A percentile compares a stretch with the other conserved stretches of the same genome.
Conservation (phyloP, 2,797 vertebrate species). For the Jordanella pulchra region DNA sequence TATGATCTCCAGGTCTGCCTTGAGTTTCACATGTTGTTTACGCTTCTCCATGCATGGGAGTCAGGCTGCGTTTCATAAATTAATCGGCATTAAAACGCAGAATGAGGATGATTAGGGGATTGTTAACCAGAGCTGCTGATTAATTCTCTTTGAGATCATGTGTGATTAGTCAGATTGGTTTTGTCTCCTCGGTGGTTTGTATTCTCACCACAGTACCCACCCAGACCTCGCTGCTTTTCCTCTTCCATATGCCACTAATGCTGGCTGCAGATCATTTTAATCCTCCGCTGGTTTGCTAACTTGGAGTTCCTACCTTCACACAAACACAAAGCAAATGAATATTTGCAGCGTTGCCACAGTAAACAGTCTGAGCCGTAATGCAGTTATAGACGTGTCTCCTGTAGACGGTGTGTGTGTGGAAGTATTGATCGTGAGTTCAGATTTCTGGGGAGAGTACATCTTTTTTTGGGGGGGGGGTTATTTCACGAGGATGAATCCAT, state of each 20-base stretch:
- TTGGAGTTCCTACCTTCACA: slow-evolving; percentile 35
- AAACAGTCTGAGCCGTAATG: slow-evolving; percentile 46
- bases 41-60: slow-evolving; percentile 3
- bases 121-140: slow-evolving; percentile 61
- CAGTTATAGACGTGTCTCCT: slow-evolving; percentile 48
- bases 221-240: slow-evolving; percentile 25
- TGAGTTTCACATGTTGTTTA: slow-evolving; percentile 23
- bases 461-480: slow-evolving; percentile 33
- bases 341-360: slow-evolving; percentile 35
- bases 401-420: slow-evolving; percentile 33
- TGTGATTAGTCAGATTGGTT: slow-evolving; percentile 68
- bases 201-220: slow-evolving; percentile 54
- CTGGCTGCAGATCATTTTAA: slow-evolving; percentile 37
- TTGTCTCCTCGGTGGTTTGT: slow-evolving; percentile 60
- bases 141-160: slow-evolving; percentile 70
- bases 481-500: slow-evolving; percentile 48
- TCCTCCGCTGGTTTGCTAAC: slow-evolving; percentile 30
- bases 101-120: slow-evolving; percentile 54
- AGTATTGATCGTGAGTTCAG: slow-evolving; percentile 61
- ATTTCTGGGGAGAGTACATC: slow-evolving; percentile 50
- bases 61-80: slow-evolving; percentile 40
- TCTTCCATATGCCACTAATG: slow-evolving; percentile 21
- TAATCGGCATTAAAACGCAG: slow-evolving; percentile 35
- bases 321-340: slow-evolving; percentile 45
- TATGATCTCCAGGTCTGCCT: slow-evolving; percentile 1